phyloP scores from a whole-genome alignment of 2,113 vertebrate genomes.

The Gymnogyps californianus region DNA sequence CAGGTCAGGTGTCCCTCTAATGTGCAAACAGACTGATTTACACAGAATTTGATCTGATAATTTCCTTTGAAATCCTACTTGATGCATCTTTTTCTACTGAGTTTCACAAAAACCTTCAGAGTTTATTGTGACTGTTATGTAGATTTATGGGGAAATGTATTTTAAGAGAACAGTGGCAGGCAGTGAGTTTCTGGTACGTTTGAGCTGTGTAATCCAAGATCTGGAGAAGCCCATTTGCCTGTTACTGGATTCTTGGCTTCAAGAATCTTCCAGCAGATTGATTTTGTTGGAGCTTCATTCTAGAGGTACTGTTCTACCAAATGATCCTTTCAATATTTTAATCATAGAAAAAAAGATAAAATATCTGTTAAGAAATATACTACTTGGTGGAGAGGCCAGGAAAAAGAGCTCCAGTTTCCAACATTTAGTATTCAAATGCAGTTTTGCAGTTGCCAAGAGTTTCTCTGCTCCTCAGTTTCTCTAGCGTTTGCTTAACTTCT shows the following conservation, averaged over 20 bases:
- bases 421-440: neutral
- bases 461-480: neutral
- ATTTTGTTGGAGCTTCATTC: neutral
- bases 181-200: neutral
- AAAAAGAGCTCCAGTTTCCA: neutral
- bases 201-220: neutral
- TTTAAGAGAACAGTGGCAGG: neutral
- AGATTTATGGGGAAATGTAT: neutral
- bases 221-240: neutral
- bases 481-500: neutral
- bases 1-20: neutral
- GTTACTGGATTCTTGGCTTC: neutral
- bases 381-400: neutral
- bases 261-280: neutral
- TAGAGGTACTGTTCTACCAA: neutral
- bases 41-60: neutral
- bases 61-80: neutral
- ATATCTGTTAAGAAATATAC: neutral
- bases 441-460: neutral
- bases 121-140: neutral
- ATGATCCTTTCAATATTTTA: neutral
- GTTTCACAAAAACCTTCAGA: neutral
- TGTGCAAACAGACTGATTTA: neutral
- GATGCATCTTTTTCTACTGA: neutral
- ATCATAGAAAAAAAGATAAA: neutral